phyloP scores from a whole-genome alignment of 2,797 vertebrate species.

The Thamnophis elegans region DNA sequence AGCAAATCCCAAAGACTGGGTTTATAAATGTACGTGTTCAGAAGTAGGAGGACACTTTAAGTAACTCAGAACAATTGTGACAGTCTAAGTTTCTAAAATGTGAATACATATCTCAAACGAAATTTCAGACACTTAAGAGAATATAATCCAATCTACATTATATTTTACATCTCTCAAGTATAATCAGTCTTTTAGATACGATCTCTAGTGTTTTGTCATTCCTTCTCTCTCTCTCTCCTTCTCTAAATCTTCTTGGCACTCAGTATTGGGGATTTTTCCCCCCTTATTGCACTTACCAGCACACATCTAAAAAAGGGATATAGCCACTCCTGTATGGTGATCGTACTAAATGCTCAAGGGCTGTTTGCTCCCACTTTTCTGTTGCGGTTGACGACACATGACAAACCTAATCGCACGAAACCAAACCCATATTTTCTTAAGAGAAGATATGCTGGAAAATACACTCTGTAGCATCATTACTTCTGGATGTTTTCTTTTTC shows the following conservation, averaged over 20 bases:
- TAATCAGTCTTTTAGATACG: neutral
- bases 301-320: constrained; percentile 63
- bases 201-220: neutral
- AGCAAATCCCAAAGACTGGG: neutral
- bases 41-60: neutral
- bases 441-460: constrained; percentile 71
- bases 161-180: neutral
- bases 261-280: neutral
- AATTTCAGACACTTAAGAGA: neutral
- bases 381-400: constrained; percentile 99
- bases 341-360: constrained; percentile 88
- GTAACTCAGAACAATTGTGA: neutral
- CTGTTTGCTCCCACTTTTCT: constrained; percentile 99
- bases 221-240: neutral
- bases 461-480: constrained; percentile 51
- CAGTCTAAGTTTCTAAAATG: neutral
- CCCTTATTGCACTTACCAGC: constrained; percentile 10
- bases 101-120: constrained; percentile 14
- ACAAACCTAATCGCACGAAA: constrained; percentile 89
- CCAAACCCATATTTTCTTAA: constrained; percentile 80
- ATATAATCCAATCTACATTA: neutral
- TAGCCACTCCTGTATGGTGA: constrained; percentile 80
- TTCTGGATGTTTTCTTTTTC: constrained; percentile 51
- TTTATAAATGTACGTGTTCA: neutral
- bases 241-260: neutral